phyloP scores from a whole-genome alignment of 30 jellyfish, hydroid and myxozoan species.

The Aurelia sp. region DNA sequence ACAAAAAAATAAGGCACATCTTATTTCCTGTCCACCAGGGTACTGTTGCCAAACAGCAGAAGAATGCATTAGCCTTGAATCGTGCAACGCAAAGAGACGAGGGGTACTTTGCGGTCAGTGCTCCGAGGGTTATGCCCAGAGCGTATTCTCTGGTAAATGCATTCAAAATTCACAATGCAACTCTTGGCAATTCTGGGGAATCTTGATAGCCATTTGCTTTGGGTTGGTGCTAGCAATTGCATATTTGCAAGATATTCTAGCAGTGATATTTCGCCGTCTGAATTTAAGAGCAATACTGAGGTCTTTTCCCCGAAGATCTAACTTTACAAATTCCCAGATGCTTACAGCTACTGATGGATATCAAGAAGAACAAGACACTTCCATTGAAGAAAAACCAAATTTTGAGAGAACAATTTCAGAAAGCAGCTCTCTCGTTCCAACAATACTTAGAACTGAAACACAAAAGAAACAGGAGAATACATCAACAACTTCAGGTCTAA shows the following conservation, averaged over 20 bases:
- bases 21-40: constrained; percentile 27
- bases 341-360: too few relatives aligned
- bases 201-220: neutral
- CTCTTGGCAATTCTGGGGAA: neutral
- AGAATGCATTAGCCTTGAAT: neutral
- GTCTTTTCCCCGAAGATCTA: too few relatives aligned
- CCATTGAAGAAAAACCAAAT: neutral
- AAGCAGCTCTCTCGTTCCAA: neutral
- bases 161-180: neutral
- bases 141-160: constrained; percentile 8
- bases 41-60: constrained; percentile 20
- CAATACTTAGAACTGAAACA: neutral
- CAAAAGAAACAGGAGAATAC: neutral
- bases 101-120: constrained; percentile 41
- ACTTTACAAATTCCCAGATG: too few relatives aligned
- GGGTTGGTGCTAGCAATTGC: neutral
- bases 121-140: constrained; percentile 14
- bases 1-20: neutral
- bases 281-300: neutral
- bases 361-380: too few relatives aligned
- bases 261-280: neutral
- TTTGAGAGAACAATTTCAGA: too few relatives aligned
- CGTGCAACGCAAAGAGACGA: constrained; percentile 11
- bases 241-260: neutral
- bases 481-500: constrained; percentile 2